Evolutionary conservation across 2,888 invertebrate species (phyloP).

Genomic region (Drosophila bunnanda): DNA sequence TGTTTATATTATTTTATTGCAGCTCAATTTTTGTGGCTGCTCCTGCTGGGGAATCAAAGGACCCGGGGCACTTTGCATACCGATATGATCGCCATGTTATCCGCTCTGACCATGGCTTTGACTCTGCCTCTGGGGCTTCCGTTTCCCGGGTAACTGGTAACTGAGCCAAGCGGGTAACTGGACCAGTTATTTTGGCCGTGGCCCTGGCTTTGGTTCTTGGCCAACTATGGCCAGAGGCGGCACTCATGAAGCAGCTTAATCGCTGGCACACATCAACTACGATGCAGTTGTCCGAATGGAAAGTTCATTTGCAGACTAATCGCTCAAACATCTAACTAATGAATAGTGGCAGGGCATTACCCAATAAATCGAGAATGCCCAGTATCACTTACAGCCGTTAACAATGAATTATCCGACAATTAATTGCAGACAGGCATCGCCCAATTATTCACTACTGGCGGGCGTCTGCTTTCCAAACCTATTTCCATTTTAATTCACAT

Average conservation of each 20-base stretch:
- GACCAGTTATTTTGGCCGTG: slow-evolving; percentile 7
- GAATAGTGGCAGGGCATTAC: slow-evolving; percentile 1
- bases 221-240: slow-evolving; percentile 22
- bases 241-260: slow-evolving; percentile 39
- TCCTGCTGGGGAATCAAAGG: slow-evolving; percentile 25
- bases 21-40: slow-evolving; percentile 25
- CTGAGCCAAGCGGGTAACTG: slow-evolving; percentile 1
- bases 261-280: slow-evolving; percentile 29
- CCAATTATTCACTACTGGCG: background rate
- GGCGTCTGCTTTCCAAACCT: slow-evolving; percentile 21
- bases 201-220: slow-evolving; percentile 18
- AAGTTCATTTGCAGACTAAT: slow-evolving; percentile 12
- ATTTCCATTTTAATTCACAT: slow-evolving; percentile 27
- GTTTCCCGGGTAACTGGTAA: slow-evolving; percentile 11
- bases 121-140: slow-evolving; percentile 19
- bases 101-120: slow-evolving; percentile 36
- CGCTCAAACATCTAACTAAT: slow-evolving; percentile 13
- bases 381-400: too few relatives aligned
- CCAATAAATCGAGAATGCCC: slow-evolving; percentile 6
- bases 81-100: slow-evolving; percentile 63
- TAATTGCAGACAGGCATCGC: slow-evolving; percentile 15
- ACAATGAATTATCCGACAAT: slow-evolving; percentile 1
- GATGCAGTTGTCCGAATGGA: slow-evolving; percentile 3
- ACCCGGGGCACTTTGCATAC: slow-evolving; percentile 53
- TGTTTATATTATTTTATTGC: slow-evolving; percentile 41